Percentiles rank a stretch among this genome's conserved stretches.
Conservation (phyloP, 2,888 invertebrate genomes). For the Apomyelois bistriatella region DNA sequence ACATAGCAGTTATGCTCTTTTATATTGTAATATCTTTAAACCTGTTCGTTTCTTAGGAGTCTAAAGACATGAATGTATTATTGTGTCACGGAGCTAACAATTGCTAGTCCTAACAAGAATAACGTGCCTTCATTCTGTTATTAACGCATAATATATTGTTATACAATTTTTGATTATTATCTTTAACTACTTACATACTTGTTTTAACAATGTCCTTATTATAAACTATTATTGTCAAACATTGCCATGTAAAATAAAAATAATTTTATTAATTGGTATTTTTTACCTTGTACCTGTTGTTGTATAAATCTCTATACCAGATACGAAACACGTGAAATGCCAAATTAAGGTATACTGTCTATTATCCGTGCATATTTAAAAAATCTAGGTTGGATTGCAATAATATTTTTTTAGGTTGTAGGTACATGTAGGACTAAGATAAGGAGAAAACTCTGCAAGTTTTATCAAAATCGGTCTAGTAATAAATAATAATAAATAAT, state of each 20-base stretch:
- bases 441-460: too few species aligned
- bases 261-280: conserved; percentile 40
- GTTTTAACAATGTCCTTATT: conserved; percentile 5
- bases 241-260: conserved; percentile 73
- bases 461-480: too few species aligned
- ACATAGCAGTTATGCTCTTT: background rate
- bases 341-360: too few species aligned
- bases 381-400: too few species aligned
- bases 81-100: conserved; percentile 47
- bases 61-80: background rate
- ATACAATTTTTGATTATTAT: conserved; percentile 22
- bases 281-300: too few species aligned
- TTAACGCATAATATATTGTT: conserved; percentile 37
- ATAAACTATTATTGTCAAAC: conserved; percentile 42
- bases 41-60: background rate
- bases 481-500: too few species aligned
- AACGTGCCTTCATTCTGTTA: conserved; percentile 44
- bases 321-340: too few species aligned
- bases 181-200: background rate
- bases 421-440: too few species aligned
- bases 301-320: too few species aligned
- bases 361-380: too few species aligned
- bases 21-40: background rate
- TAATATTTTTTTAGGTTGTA: too few species aligned
- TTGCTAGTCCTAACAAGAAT: conserved; percentile 56